Conservation (phyloP, 2,888 invertebrate species). For the Hirtodrosophila alboralis region DNA sequence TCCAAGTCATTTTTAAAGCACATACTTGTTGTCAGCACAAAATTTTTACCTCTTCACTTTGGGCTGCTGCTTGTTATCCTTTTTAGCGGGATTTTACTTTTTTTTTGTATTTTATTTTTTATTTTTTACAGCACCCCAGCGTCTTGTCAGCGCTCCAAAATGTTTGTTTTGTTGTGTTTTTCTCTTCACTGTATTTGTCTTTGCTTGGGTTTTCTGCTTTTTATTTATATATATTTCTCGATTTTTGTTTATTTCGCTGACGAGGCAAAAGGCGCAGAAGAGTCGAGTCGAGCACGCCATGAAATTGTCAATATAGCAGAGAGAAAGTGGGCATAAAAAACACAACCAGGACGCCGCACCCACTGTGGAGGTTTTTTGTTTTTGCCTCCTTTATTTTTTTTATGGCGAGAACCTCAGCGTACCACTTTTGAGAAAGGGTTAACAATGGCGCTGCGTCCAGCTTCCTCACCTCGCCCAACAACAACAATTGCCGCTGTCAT, state of each 20-base stretch:
- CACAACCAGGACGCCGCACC: conserved; percentile 44
- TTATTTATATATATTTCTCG: conserved; percentile 56
- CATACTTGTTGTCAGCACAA: conserved; percentile 73
- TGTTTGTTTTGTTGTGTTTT: conserved; percentile 71
- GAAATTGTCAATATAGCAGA: conserved; percentile 73
- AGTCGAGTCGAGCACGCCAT: conserved; percentile 53
- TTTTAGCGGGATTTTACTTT: conserved; percentile 38
- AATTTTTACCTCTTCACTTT: conserved; percentile 73
- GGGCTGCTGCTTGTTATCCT: conserved; percentile 44
- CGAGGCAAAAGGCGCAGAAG: conserved; percentile 62
- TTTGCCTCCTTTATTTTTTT: too few species aligned
- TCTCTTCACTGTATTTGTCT: conserved; percentile 70
- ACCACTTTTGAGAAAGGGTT: conserved; percentile 68
- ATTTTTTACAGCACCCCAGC: conserved; percentile 80
- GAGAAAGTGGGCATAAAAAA: conserved; percentile 39
- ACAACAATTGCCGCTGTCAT: conserved; percentile 59
- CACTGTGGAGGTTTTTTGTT: conserved; percentile 47
- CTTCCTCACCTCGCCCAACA: conserved; percentile 16
- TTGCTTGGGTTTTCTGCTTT: conserved; percentile 52
- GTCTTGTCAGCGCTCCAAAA: conserved; percentile 68
- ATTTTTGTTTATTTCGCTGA: conserved; percentile 81
- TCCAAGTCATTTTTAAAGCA: conserved; percentile 69
- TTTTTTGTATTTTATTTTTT: too few species aligned
- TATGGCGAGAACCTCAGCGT: conserved; percentile 62
- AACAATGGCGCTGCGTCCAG: conserved; percentile 69